Evolutionary conservation across 2,888 invertebrate species (phyloP).

Genomic region (Caenorhabditis parvicauda): DNA sequence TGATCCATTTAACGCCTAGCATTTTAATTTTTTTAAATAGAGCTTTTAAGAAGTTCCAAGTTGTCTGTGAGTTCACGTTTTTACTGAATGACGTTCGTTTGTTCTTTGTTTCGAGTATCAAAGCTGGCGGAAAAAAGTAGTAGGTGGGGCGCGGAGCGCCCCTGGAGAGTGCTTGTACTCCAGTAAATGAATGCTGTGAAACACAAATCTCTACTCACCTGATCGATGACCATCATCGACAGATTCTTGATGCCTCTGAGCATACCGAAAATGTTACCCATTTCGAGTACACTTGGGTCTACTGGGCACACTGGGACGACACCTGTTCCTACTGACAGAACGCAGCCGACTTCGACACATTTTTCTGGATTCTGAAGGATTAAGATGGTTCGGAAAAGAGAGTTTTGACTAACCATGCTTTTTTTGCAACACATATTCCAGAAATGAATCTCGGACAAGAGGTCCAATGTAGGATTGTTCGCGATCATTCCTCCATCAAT

Average conservation of each 20-base stretch:
- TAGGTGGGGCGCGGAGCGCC: too few relatives aligned
- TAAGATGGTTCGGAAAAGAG: not conserved
- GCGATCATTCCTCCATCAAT: slow-evolving; percentile 71
- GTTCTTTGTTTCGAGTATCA: too few relatives aligned
- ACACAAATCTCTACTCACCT: slow-evolving; percentile 67
- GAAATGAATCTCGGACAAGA: slow-evolving; percentile 87
- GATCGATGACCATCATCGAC: slow-evolving; percentile 84
- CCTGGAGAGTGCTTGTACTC: too few relatives aligned
- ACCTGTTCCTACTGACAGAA: slow-evolving; percentile 77
- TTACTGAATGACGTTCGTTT: too few relatives aligned
- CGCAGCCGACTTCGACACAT: slow-evolving; percentile 73
- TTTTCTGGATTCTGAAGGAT: slow-evolving; percentile 63
- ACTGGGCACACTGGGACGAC: slow-evolving; percentile 66
- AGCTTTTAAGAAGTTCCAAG: too few relatives aligned
- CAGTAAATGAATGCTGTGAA: too few relatives aligned
- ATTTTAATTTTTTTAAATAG: too few relatives aligned
- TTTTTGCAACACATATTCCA: slow-evolving; percentile 77
- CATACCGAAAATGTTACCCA: slow-evolving; percentile 39
- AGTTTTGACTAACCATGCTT: not conserved
- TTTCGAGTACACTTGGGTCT: slow-evolving; percentile 79
- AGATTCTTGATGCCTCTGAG: slow-evolving; percentile 76
- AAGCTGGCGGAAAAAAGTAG: too few relatives aligned
- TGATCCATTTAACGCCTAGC: too few relatives aligned
- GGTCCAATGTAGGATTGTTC: slow-evolving; percentile 93
- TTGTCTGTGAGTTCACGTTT: too few relatives aligned